These are phyloP conservation scores for Trachemys scripta DNA, from an alignment of 2,113 vertebrate genomes.

Conservation along the genomic window DNA sequence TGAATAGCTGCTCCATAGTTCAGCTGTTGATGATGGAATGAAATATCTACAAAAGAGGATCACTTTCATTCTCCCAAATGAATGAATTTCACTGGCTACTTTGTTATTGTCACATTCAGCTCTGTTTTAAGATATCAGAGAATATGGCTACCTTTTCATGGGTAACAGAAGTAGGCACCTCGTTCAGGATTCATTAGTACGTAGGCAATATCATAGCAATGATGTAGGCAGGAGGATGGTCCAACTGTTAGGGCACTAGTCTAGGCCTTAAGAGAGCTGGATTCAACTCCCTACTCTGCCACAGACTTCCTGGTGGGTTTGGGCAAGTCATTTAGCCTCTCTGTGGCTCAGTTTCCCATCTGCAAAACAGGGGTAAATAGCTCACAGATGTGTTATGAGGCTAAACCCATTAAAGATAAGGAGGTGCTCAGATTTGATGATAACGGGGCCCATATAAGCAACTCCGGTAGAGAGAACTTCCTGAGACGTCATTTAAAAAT, in stretches of 20 bases:
- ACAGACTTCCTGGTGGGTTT: neutral
- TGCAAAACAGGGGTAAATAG: neutral
- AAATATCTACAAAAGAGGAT: neutral
- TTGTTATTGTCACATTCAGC: neutral
- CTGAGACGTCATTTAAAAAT: neutral
- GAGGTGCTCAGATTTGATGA: neutral
- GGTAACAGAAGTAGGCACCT: too few species aligned
- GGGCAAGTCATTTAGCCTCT: neutral
- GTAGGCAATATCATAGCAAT: neutral
- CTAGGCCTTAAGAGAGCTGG: neutral
- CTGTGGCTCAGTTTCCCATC: fast-evolving
- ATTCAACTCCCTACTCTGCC: neutral
- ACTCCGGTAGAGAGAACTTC: neutral
- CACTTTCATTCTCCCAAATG: neutral
- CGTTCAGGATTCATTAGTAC: neutral
- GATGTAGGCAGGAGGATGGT: neutral
- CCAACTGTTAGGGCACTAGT: neutral
- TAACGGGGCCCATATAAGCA: fast-evolving
- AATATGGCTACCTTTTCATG: neutral
- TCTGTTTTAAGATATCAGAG: neutral
- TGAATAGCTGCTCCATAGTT: neutral
- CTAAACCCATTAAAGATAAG: neutral
- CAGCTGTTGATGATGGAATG: neutral
- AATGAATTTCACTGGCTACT: neutral
- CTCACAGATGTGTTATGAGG: fast-evolving